Percentiles rank a stretch among this genome's conserved stretches.
Evolutionary conservation across 1,140 invertebrate species (phyloP).

Genomic region (Drosophila kohkoa): DNA sequence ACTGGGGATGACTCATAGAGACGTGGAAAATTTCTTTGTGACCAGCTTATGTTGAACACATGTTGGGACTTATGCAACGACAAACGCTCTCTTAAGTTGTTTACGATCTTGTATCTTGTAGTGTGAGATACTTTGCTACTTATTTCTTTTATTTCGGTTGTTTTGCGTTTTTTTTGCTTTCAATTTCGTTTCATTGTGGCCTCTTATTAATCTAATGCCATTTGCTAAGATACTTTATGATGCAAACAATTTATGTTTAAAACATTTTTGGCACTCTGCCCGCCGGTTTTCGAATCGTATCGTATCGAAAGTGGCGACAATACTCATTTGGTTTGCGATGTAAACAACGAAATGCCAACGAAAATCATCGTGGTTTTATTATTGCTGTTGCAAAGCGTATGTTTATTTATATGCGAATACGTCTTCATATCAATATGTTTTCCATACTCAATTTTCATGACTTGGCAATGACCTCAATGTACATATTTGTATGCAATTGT

Average conservation of each 20-base stretch:
- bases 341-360: conserved; percentile 28
- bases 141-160: too few relatives aligned
- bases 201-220: conserved; percentile 21
- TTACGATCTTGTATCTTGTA: not conserved
- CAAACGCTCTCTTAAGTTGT: conserved; percentile 12
- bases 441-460: conserved; percentile 11
- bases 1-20: conserved; percentile 51
- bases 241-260: conserved; percentile 5
- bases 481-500: conserved; percentile 27
- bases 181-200: conserved; percentile 28
- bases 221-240: conserved; percentile 13
- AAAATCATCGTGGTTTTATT: not conserved
- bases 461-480: conserved; percentile 39
- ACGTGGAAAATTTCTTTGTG: conserved; percentile 31
- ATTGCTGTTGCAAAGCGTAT: conserved; percentile 15
- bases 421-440: conserved; percentile 14
- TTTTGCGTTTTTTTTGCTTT: conserved; percentile 26
- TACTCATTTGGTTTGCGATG: conserved; percentile 18
- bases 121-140: conserved; percentile 6
- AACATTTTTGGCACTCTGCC: conserved; percentile 37
- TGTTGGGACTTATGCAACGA: conserved; percentile 29
- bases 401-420: conserved; percentile 13
- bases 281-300: not conserved
- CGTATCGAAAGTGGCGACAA: conserved; percentile 21
- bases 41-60: conserved; percentile 29